Evolutionary conservation across 2,113 vertebrate genomes (phyloP), one percentile per base, ranked within the genome.

Genomic region (Pteruthius melanotis): DNA sequence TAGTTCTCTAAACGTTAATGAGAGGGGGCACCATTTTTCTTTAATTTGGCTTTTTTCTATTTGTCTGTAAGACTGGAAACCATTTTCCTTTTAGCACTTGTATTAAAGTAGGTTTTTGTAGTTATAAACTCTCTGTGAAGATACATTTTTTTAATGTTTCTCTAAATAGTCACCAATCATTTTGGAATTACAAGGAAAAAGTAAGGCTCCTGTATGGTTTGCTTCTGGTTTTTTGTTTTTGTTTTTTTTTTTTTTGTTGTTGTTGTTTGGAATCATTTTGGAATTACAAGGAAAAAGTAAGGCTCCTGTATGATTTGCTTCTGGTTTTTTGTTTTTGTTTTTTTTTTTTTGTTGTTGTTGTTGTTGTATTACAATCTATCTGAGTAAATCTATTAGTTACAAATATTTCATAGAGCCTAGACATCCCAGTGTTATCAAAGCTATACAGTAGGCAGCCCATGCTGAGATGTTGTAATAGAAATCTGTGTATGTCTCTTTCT

Each of bases 21-120:
- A 19, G 13, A 12, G 2, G 2, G 2, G 1, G 1, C 7, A 4
- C 8, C 24, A 6, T 37, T 69, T 33, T 53, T 83, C 5, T 54
- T 45, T 65, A 7, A 5, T 1, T 26, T 69, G 37, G 1, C 3
- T 56, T 59, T 64, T 10, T 42, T 83, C 31, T 65, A n/a, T 56
- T 79, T 89, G 3, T 60, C 45, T 76, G 3, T 70, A 49, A 63
- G 50, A 37, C 2, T 30, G 47, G 11, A 66, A 57, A 35, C 1
- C 6, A 47, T 13, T 40, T 18, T 37, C 18, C 17, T 59, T 66
- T 39, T 57, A 42, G 14, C 24, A 24, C 2, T 37, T 64, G 1
- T 18, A 65, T 27, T 69, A 40, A 37, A 16, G 7, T 20, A 28
- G 9, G 24, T 31, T 40, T 13, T 57, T 53, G 13, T 31, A 52